Percentiles rank a stretch among this genome's conserved stretches.
phyloP scores from a whole-genome alignment of 2,888 invertebrate genomes.

The Dermolepida albohirtum region DNA sequence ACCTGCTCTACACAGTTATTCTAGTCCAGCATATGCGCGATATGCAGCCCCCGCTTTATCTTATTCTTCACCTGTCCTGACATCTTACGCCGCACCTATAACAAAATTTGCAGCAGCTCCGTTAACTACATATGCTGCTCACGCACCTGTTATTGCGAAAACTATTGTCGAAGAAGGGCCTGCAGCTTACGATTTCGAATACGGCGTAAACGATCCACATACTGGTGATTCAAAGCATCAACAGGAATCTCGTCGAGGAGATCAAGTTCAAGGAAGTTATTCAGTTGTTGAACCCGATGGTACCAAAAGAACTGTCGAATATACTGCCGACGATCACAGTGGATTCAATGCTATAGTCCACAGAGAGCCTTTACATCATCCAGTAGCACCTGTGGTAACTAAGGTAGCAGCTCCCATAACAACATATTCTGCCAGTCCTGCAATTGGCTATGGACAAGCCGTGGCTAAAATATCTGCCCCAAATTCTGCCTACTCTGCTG shows the following conservation, averaged over 20 bases:
- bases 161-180: conserved; percentile 63
- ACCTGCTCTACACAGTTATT: conserved; percentile 41
- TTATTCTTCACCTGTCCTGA: conserved; percentile 46
- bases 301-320: conserved; percentile 72
- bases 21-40: conserved; percentile 60
- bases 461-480: too few species aligned
- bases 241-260: conserved; percentile 70
- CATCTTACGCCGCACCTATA: conserved; percentile 44
- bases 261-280: conserved; percentile 75
- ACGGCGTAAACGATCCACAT: conserved; percentile 66
- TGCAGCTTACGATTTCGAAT: conserved; percentile 66
- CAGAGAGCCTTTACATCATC: conserved; percentile 66
- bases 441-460: too few species aligned
- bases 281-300: conserved; percentile 75
- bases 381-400: conserved; percentile 54
- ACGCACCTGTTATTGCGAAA: conserved; percentile 59
- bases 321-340: conserved; percentile 74
- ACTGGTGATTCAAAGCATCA: conserved; percentile 72
- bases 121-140: conserved; percentile 47
- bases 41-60: conserved; percentile 62
- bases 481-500: too few species aligned
- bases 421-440: too few species aligned
- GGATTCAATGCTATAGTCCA: conserved; percentile 63
- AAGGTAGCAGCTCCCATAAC: conserved; percentile 54
- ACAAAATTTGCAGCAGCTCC: conserved; percentile 36